Evolutionary conservation across 1,140 invertebrate genomes (phyloP).

Genomic region (Babylonia areolata): DNA sequence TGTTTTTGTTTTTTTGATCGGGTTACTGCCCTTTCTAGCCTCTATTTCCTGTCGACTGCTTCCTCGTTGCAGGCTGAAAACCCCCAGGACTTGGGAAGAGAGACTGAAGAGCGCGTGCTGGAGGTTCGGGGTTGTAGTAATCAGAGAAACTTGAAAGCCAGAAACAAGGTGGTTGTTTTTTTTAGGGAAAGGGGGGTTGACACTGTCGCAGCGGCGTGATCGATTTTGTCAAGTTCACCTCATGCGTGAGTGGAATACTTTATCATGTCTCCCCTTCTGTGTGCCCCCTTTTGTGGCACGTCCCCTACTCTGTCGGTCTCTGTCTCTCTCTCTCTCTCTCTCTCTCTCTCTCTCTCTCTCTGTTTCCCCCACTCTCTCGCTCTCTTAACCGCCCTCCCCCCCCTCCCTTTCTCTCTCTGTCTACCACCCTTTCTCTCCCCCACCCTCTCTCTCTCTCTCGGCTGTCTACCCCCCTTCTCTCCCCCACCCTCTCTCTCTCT

Average conservation of each 20-base stretch:
- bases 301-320: background rate
- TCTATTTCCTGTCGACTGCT: constrained; percentile 15
- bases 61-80: background rate
- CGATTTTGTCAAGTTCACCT: background rate
- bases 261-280: too few species aligned
- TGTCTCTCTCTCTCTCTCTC: background rate
- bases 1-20: too few species aligned
- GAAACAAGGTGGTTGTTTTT: too few species aligned
- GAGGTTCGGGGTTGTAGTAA: background rate
- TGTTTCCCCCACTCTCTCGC: background rate
- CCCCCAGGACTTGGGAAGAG: background rate
- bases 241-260: background rate
- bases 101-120: background rate
- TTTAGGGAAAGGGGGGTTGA: too few species aligned
- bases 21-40: constrained; percentile 15
- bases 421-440: too few species aligned
- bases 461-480: background rate
- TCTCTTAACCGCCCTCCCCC: background rate
- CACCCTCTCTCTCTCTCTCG: background rate
- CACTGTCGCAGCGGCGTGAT: background rate
- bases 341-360: background rate
- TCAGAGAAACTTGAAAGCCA: constrained; percentile 1
- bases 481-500: background rate
- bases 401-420: background rate
- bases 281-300: background rate